Evolutionary conservation across 2,888 invertebrate species (phyloP).

Genomic region (Chorisops tibialis): DNA sequence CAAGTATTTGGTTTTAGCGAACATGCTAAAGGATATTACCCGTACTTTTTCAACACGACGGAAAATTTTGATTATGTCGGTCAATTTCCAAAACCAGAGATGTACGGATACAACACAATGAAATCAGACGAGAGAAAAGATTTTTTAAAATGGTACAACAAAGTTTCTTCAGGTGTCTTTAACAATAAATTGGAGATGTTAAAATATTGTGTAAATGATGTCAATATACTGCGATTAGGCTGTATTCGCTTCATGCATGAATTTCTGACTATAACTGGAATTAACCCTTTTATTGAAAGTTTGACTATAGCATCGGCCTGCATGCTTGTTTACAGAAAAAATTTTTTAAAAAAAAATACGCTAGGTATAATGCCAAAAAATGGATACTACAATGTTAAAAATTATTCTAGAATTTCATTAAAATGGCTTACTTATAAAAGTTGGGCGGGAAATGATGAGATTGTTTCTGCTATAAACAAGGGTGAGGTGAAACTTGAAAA

Average conservation of each 20-base stretch:
- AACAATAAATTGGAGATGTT: too few species aligned
- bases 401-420: too few species aligned
- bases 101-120: slow-evolving; percentile 16
- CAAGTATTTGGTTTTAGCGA: background rate
- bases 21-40: background rate
- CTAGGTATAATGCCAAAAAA: background rate
- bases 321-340: background rate
- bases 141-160: too few species aligned
- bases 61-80: background rate
- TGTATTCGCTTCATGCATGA: slow-evolving; percentile 17
- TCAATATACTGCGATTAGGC: too few species aligned
- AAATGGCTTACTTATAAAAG: too few species aligned
- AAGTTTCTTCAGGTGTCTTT: too few species aligned
- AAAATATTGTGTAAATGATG: too few species aligned
- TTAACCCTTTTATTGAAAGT: background rate
- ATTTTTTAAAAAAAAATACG: background rate
- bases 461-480: too few species aligned
- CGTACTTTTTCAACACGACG: background rate
- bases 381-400: background rate
- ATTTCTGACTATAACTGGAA: background rate
- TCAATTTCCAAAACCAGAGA: slow-evolving; percentile 1
- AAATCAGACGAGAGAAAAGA: background rate
- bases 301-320: background rate
- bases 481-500: too few species aligned
- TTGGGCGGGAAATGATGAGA: too few species aligned